Percentiles rank a stretch among this genome's conserved stretches.
These are phyloP conservation scores for Spheniscus mendiculus DNA, from an alignment of 2,113 vertebrate genomes.

Conservation along the genomic window DNA sequence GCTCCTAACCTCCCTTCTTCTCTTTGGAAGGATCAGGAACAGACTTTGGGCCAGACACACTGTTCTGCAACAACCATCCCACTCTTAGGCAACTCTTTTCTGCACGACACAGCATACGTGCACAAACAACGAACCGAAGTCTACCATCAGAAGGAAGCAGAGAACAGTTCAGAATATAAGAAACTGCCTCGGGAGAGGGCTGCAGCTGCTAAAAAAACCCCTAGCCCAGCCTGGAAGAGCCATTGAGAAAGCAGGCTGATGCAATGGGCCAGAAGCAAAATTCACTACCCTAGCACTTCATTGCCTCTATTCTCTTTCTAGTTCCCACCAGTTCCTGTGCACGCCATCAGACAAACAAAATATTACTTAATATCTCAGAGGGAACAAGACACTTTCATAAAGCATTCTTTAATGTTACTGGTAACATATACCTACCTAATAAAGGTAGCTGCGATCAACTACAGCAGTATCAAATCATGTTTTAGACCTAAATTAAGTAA, in stretches of 20 bases:
- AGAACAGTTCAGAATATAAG: neutral
- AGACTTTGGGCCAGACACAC: neutral
- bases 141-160: neutral
- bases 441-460: neutral
- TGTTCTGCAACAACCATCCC: neutral
- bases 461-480: neutral
- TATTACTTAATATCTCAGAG: neutral
- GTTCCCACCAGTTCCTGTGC: neutral
- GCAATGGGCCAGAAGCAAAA: neutral
- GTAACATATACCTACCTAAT: neutral
- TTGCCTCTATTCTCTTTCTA: neutral
- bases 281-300: neutral
- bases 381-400: neutral
- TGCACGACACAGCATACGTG: accelerated
- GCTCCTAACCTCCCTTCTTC: neutral
- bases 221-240: neutral
- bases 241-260: neutral
- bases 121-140: accelerated
- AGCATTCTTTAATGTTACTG: neutral
- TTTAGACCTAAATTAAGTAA: neutral
- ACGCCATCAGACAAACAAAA: neutral
- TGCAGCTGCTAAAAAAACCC: neutral
- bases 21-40: neutral
- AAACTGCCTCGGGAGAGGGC: neutral
- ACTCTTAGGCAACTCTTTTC: neutral